Evolutionary conservation across 1,140 invertebrate species (phyloP).

Genomic region (Camponotus pennsylvanicus): DNA sequence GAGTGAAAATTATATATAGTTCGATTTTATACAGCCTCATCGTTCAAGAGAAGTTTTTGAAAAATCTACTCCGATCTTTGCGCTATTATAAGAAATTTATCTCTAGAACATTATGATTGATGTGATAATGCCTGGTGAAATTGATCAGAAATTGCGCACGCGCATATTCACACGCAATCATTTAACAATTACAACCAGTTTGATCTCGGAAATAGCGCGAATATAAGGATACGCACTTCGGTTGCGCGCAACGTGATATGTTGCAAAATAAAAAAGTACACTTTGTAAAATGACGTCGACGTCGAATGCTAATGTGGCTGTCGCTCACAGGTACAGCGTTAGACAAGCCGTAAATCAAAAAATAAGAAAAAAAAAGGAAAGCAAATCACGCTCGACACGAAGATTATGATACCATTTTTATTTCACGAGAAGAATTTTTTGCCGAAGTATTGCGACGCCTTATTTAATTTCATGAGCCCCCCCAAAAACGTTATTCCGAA

Average conservation of each 20-base stretch:
- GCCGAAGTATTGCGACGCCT: not conserved
- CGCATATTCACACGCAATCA: constrained; percentile 34
- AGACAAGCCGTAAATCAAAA: constrained; percentile 36
- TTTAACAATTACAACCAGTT: constrained; percentile 55
- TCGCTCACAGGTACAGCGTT: constrained; percentile 28
- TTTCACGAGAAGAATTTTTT: not conserved
- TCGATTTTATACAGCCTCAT: not conserved
- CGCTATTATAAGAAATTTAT: constrained; percentile 25
- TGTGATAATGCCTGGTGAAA: constrained; percentile 49
- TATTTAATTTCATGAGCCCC: not conserved
- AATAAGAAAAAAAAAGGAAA: constrained; percentile 26
- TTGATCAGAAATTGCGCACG: constrained; percentile 44
- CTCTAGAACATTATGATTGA: constrained; percentile 26
- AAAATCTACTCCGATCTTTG: not conserved
- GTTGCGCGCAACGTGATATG: constrained; percentile 24
- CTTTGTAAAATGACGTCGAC: constrained; percentile 42
- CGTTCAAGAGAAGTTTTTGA: not conserved
- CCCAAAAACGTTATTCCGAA: not conserved
- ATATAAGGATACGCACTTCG: constrained; percentile 20
- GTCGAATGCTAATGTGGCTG: constrained; percentile 52
- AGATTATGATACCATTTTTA: constrained; percentile 47
- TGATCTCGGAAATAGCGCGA: constrained; percentile 28
- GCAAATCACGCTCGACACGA: not conserved
- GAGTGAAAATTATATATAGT: too few relatives aligned
- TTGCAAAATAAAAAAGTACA: constrained; percentile 17